Evolutionary conservation across 2,888 invertebrate species (phyloP).

Genomic region (Colletes collaris): DNA sequence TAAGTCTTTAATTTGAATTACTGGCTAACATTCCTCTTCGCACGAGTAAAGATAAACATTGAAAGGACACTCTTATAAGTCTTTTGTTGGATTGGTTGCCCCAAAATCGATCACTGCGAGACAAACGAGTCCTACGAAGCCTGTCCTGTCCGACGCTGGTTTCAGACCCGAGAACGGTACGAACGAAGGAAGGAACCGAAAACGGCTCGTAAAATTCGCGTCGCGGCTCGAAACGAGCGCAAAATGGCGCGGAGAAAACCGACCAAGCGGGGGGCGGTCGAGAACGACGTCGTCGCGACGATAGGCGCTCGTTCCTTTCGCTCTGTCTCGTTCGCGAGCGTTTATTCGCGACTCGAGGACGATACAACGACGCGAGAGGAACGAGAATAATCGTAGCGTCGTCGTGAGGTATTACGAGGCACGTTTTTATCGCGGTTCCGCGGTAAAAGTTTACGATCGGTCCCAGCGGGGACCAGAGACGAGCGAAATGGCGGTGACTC

Average conservation of each 20-base stretch:
- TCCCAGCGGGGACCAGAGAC: constrained; percentile 9
- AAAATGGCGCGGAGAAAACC: background rate
- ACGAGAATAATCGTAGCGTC: constrained; percentile 28
- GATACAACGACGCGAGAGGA: constrained; percentile 6
- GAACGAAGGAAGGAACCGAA: constrained; percentile 31
- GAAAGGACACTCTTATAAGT: too few relatives aligned
- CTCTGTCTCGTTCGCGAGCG: background rate
- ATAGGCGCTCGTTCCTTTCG: background rate
- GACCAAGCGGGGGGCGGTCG: background rate
- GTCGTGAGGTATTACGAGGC: constrained; percentile 21
- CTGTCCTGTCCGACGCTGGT: constrained; percentile 42
- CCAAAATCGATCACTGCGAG: too few relatives aligned
- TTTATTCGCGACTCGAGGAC: too few relatives aligned
- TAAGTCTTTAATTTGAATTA: too few relatives aligned
- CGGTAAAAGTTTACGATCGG: constrained; percentile 33
- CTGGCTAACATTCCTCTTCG: too few relatives aligned
- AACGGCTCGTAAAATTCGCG: constrained; percentile 1
- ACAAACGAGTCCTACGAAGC: constrained; percentile 41
- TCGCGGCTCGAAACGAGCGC: background rate
- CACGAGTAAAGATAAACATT: too few relatives aligned
- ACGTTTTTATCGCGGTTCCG: constrained; percentile 12
- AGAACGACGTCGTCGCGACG: constrained; percentile 1
- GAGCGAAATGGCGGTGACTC: constrained; percentile 29
- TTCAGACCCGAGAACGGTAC: background rate
- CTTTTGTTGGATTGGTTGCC: too few relatives aligned